A percentile compares a stretch with the other conserved stretches of the same genome.
Evolutionary conservation across 1,140 invertebrate species (phyloP).

Genomic region (Ctenoplectra terminalis): DNA sequence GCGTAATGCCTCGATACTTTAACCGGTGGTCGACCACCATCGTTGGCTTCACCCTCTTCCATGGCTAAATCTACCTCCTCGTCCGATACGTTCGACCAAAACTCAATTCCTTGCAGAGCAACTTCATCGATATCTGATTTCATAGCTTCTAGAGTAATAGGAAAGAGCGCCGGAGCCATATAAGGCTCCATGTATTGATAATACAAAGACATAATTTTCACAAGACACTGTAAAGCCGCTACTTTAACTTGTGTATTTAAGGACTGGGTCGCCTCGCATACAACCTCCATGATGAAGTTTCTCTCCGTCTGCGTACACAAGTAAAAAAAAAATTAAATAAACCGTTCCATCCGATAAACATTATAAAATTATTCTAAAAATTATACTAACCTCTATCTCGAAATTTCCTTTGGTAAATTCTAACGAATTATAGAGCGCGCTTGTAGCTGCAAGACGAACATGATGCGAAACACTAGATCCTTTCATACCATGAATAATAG

Average conservation of each 20-base stretch:
- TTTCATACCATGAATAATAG: conserved; percentile 99
- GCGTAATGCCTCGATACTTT: conserved; percentile 96
- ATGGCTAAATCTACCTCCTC: conserved; percentile 99
- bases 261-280: conserved; percentile 95
- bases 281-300: conserved; percentile 99
- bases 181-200: conserved; percentile 99
- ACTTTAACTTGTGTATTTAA: conserved; percentile 95
- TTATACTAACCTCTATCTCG: conserved; percentile 91
- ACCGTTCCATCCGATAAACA: too few relatives aligned
- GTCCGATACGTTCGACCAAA: conserved; percentile 99
- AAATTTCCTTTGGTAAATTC: conserved; percentile 99
- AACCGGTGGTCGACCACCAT: conserved; percentile 95
- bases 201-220: conserved; percentile 99
- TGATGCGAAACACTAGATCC: conserved; percentile 91
- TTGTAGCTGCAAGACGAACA: conserved; percentile 97
- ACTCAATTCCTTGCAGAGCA: conserved; percentile 99
- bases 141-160: conserved; percentile 99
- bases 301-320: conserved; percentile 91
- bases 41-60: conserved; percentile 96
- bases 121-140: conserved; percentile 98
- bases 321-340: not conserved
- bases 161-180: conserved; percentile 99
- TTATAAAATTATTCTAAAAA: not conserved
- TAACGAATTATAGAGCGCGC: conserved; percentile 97
- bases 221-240: conserved; percentile 98